Base-by-base conservation (phyloP, 2,888 invertebrate species). In the Ecliptopera silaceata region DNA sequence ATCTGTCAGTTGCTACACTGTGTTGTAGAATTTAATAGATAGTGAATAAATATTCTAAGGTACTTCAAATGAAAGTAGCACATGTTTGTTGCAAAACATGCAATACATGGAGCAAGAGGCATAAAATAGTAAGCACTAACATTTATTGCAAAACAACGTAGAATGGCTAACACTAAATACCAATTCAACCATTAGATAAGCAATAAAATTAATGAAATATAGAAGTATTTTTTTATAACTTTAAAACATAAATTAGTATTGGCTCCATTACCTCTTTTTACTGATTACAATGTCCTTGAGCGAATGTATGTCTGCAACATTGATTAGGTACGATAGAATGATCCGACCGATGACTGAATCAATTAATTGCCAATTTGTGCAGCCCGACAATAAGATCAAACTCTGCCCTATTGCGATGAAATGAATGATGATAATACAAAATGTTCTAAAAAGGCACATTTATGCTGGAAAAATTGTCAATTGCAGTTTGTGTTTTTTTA, bases 321-420 rank as follows among this genome's bases (percentile, higher is more conserved):
- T 73, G 59, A 79, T 77, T 74, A 64, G 44, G 64, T 61, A 61
- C 70, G 76, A 77, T 69, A 56, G 65, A 66, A 69, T 69, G 68
- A 67, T 66, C 65, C 55, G 44, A 52, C 61, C 56, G 55, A 60
- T 58, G 64, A 72, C 71, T 72, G 47, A 50, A 46, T 47, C 43
- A 51, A 59, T 74, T 76, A 72, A 71, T 65, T 74, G 70, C 52
- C 62, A 77, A 72, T n/a, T n/a, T n/a, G n/a, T 67, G 60, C 22
- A 53, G 58, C 59, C 55, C 53, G 18, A 51, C 61, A 68, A 55
- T 61, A 56, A 65, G 58, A 65, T 62, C 63, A 52, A 61, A 65
- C 53, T 66, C 55, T 38, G 59, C 63, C 65, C 50, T 71, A 70
- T 46, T 66, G 65, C 63, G 46, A 64, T 66, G 61, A 61, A 59